Percentiles rank a stretch among this genome's conserved stretches.
Conservation (phyloP, 2,797 vertebrate genomes). For the Enteromius radiatus region DNA sequence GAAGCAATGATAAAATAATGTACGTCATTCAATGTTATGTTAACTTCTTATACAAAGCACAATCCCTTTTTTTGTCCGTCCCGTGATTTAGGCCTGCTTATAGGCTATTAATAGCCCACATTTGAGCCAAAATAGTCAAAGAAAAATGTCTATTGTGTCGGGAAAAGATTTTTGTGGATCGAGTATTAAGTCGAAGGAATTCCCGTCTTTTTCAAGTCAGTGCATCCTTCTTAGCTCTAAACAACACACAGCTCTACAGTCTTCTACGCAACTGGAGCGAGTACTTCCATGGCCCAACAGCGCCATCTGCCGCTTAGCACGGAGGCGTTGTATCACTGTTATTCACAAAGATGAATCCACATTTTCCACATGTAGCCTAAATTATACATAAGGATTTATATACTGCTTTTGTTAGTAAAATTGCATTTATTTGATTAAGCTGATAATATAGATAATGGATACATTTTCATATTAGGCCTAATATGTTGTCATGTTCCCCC, state of each 20-base stretch:
- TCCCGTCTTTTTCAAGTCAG: background rate
- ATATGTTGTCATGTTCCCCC: background rate
- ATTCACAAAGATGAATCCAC: background rate
- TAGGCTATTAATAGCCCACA: background rate
- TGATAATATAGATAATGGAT: background rate
- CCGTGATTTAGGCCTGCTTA: background rate
- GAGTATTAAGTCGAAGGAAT: background rate
- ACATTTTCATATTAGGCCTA: background rate
- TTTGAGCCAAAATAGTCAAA: background rate
- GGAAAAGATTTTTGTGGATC: background rate
- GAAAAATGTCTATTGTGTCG: background rate
- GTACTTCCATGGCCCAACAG: constrained; percentile 69
- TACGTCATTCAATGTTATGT: no score
- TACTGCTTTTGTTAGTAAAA: background rate
- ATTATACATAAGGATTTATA: background rate
- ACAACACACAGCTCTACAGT: background rate
- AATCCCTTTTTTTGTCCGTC: background rate
- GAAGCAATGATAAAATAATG: background rate
- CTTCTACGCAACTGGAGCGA: background rate
- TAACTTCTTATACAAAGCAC: background rate
- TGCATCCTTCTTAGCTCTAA: background rate
- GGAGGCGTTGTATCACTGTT: background rate
- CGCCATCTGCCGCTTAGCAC: constrained; percentile 72
- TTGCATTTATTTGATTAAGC: background rate
- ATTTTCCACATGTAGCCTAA: background rate